Conservation (phyloP, 1,140 invertebrate genomes). For the Listronotus bonariensis region DNA sequence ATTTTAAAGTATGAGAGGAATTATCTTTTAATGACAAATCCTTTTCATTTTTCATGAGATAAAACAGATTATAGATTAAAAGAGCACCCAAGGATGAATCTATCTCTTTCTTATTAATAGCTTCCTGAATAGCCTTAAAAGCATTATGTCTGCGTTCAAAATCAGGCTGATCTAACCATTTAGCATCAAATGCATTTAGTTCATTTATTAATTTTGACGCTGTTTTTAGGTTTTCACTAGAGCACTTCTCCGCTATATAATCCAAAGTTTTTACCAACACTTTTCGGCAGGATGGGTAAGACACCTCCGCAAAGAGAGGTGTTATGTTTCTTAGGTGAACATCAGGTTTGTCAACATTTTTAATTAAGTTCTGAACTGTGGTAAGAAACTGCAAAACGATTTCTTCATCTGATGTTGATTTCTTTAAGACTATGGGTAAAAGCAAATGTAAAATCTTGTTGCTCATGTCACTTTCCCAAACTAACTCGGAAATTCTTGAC, state of each 20-base stretch:
- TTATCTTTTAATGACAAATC: constrained; percentile 83
- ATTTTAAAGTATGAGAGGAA: constrained; percentile 75
- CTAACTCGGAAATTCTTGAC: constrained; percentile 75
- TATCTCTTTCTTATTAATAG: constrained; percentile 62
- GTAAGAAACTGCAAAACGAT: constrained; percentile 67
- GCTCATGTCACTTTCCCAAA: constrained; percentile 67
- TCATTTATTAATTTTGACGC: constrained; percentile 63
- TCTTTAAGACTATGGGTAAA: constrained; percentile 74
- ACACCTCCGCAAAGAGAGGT: constrained; percentile 68
- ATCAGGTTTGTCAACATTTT: constrained; percentile 67
- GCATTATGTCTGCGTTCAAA: constrained; percentile 78
- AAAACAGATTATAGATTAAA: constrained; percentile 81
- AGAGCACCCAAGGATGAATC: constrained; percentile 71
- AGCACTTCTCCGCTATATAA: constrained; percentile 58
- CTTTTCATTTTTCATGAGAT: constrained; percentile 72
- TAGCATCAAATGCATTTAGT: constrained; percentile 85
- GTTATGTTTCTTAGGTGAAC: constrained; percentile 69
- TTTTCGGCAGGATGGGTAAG: constrained; percentile 65
- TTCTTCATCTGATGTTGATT: constrained; percentile 64
- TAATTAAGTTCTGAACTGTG: constrained; percentile 75
- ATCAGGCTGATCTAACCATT: constrained; percentile 91
- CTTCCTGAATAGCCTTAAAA: constrained; percentile 67
- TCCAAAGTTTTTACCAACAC: constrained; percentile 64
- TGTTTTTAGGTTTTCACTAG: constrained; percentile 51
- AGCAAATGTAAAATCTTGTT: constrained; percentile 71